phyloP scores from a whole-genome alignment of 2,113 vertebrate genomes.

The Ptilonorhynchus violaceus region DNA sequence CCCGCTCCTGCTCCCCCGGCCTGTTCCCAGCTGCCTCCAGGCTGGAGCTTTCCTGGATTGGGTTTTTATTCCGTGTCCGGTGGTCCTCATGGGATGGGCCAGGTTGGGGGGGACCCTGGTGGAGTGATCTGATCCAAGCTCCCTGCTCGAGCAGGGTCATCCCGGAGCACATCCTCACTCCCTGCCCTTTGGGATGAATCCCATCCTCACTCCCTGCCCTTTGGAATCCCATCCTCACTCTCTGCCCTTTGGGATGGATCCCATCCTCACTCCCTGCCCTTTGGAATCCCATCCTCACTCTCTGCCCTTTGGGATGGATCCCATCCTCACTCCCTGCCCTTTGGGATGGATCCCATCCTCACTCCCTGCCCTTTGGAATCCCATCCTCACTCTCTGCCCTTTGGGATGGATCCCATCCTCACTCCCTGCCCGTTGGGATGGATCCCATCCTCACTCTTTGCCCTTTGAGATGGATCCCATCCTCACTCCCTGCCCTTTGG shows the following conservation, averaged over 20 bases:
- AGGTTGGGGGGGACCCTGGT: background rate
- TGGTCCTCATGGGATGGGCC: background rate
- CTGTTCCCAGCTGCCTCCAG: background rate
- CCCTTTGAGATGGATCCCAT: background rate
- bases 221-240: no score
- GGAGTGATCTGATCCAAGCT: background rate
- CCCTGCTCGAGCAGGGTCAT: background rate
- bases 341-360: background rate
- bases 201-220: no score
- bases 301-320: no score
- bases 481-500: no score
- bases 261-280: background rate
- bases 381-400: background rate
- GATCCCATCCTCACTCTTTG: background rate
- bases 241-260: no score
- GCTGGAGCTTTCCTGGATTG: background rate
- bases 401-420: background rate
- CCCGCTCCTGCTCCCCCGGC: background rate
- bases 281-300: background rate
- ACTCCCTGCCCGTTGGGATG: no score
- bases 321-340: background rate
- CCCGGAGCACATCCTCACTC: background rate
- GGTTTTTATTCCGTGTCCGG: accelerated
- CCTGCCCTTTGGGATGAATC: no score
- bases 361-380: background rate